Evolutionary conservation across 2,888 invertebrate genomes (phyloP), one percentile per base, ranked within the genome.

Genomic region (Pristionchus fissidentatus): DNA sequence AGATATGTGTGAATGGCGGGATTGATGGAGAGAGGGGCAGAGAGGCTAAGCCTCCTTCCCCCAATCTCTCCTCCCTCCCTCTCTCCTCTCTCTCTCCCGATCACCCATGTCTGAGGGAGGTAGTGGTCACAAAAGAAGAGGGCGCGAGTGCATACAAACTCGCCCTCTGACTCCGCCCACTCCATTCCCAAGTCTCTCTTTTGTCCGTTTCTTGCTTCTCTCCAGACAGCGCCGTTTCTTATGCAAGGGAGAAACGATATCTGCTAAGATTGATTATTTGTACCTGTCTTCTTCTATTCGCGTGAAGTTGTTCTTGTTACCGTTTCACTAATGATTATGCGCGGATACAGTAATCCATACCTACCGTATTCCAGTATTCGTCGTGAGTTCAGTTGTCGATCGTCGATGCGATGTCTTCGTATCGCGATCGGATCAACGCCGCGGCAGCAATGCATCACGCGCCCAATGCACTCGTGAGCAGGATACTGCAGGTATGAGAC

Each of bases 401-500:
- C 35, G 13, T 70, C 70, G 70, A 70, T 70, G 70, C 79, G 70
- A 83, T 83, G 83, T 38, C 83, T 7, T 52, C 70, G 26, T 83
- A 83, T 57, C 70, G 83, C 26, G 83, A 83, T 26, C 57, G 83
- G 41, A 43, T 83, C 35, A 38, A 35, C 32, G 83, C 83, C 7
- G 83, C 83, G 2, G 73, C 83, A 38, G 83, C 83, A 13, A 83
- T 84, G 57, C 82, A 84, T 38, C 85, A 82, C 49, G 77, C 70
- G 49, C 86, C 87, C 13, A 87, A 87, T 81, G 86, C 87, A 0
- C 83, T 88, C 43, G 86, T 88, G 35, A 86, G 87, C 55, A 79
- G 88, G 73, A 88, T 89, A 38, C 78, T 89, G 60, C 88, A 90
- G 85, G 88, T 88, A 38, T 29, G 32, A n/a, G n/a, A n/a, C n/a